Evolutionary conservation across 2,888 invertebrate species (phyloP), one percentile per base, ranked within the genome.

Genomic region (Troides oblongomaculatus): DNA sequence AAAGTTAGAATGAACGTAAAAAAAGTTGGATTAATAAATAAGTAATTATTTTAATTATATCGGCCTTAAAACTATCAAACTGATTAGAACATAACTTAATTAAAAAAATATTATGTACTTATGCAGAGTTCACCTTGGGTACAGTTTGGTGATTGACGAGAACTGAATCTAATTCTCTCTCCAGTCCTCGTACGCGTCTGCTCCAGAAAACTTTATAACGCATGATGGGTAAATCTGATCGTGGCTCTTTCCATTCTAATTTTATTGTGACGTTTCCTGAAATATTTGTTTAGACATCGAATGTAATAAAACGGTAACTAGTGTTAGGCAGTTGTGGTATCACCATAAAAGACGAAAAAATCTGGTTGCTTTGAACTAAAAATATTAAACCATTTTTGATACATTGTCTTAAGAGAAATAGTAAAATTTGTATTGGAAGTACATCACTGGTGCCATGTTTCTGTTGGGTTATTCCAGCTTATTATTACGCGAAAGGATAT

Each of bases 201-300:
- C 96, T 96, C 96, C 96, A 96, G 79, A 94, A 95, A 6, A 96
- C 94, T 79, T 95, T 96, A 83, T 96, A 96, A 12, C 87, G 78
- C 77, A 90, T 93, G 62, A 96, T 94, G 0, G 96, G 96, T 60
- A 96, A 85, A 81, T 96, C 96, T 0, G 96, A 96, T 59, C 92
- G 90, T 0, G 96, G 95, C 18, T 95, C 94, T 64, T 93, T 93
- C 96, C 96, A 96, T 67, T 93, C 92, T n/a, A 96, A 81, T 77
- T 93, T 92, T 1, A 94, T 93, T 50, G 93, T 93, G 62, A 96
- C 89, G 0, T 89, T 90, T 39, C 90, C 92, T 92, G 72, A 59
- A 72, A 70, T 61, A 18, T 36, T 53, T 56, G 39, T 50, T 50
- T 50, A 50, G 18, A 50, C 14, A 14, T 14, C 17, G 17, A 50